A percentile compares a stretch with the other conserved stretches of the same genome.
These are phyloP conservation scores for Halcyon senegalensis DNA, from an alignment of 2,113 vertebrate genomes.

Conservation along the genomic window DNA sequence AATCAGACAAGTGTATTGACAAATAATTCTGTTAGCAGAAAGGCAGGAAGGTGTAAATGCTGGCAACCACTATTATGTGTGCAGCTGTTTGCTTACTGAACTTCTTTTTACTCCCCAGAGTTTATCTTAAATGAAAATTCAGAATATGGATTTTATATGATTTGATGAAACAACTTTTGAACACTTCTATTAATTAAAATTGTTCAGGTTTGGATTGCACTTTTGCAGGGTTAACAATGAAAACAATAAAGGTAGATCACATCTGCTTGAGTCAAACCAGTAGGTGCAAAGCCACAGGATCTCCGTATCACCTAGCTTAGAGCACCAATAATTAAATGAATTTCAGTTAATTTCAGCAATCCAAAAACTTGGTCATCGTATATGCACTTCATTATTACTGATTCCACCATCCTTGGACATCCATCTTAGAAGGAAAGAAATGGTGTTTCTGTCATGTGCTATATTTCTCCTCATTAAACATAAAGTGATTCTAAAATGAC, in stretches of 20 bases:
- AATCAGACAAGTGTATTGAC: background rate
- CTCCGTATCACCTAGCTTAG: background rate
- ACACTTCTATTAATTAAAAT: background rate
- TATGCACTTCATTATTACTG: background rate
- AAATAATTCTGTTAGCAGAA: background rate
- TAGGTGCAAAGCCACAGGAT: background rate
- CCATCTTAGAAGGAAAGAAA: background rate
- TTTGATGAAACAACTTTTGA: background rate
- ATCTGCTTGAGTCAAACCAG: background rate
- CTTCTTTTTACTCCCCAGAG: background rate
- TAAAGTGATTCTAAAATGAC: background rate
- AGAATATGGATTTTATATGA: background rate
- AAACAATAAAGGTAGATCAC: background rate
- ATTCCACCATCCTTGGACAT: background rate
- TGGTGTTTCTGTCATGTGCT: background rate
- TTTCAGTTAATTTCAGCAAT: background rate
- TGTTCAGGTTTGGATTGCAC: background rate
- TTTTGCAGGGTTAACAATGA: background rate
- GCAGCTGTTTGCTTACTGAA: background rate
- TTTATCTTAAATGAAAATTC: background rate
- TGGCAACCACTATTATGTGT: background rate
- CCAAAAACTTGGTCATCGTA: background rate
- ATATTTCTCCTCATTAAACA: background rate
- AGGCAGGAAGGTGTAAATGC: background rate
- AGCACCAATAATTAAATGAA: background rate